Conservation (phyloP, 2,888 invertebrate species). For the Leucozona laternaria region DNA sequence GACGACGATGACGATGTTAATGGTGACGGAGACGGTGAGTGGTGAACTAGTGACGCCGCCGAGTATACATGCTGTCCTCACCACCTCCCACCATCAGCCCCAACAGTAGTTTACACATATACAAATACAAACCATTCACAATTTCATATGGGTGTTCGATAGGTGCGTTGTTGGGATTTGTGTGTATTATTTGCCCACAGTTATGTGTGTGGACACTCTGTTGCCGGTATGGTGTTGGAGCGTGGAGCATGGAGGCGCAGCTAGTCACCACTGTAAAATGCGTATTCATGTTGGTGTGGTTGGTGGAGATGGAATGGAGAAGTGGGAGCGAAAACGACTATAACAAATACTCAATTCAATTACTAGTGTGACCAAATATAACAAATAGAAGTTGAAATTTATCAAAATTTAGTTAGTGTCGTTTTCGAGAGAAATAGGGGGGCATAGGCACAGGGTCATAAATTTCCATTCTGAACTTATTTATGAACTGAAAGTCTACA, state of each 20-base stretch:
- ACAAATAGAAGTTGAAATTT: not conserved
- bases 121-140: conserved; percentile 36
- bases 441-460: too few relatives aligned
- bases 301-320: not conserved
- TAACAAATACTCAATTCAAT: not conserved
- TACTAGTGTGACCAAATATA: not conserved
- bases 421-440: too few relatives aligned
- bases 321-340: not conserved
- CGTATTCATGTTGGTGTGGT: not conserved
- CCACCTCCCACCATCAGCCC: not conserved
- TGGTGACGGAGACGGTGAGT: conserved; percentile 16
- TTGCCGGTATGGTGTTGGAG: not conserved
- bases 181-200: conserved; percentile 59
- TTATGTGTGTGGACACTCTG: conserved; percentile 4
- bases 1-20: conserved; percentile 2
- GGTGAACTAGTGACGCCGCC: conserved; percentile 11
- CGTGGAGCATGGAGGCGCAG: not conserved
- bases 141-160: not conserved
- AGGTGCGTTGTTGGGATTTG: conserved; percentile 15
- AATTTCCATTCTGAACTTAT: too few relatives aligned
- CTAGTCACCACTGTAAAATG: not conserved
- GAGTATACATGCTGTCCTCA: conserved; percentile 32
- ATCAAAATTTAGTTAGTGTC: too few relatives aligned
- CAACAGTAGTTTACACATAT: conserved; percentile 11
- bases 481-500: too few relatives aligned